A percentile compares a stretch with the other conserved stretches of the same genome.
phyloP scores from a whole-genome alignment of 2,113 vertebrate species.

The Petaurus breviceps region DNA sequence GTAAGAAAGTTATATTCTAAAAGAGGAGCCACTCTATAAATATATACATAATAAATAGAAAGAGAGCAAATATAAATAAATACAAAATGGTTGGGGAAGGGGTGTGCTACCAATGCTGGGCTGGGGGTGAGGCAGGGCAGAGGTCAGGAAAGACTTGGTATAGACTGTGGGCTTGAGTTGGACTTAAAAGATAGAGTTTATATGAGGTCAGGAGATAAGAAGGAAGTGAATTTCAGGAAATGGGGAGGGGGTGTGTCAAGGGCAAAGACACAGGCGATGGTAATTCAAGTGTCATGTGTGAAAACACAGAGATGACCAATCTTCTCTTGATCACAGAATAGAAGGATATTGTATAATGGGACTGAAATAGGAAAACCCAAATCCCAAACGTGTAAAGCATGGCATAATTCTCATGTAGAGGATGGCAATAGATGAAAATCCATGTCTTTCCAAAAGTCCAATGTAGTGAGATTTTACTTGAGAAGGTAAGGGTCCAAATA shows the following conservation, averaged over 20 bases:
- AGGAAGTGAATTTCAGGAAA: not conserved
- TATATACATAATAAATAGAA: not conserved
- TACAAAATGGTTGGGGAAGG: not conserved
- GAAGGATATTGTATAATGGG: not conserved
- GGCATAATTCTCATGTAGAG: not conserved
- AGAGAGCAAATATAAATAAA: not conserved
- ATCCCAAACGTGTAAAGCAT: not conserved
- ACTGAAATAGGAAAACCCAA: not conserved
- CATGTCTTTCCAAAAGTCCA: not conserved
- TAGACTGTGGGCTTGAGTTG: not conserved
- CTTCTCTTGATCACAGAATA: not conserved
- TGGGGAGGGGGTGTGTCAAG: not conserved
- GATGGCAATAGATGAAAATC: not conserved
- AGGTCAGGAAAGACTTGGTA: not conserved
- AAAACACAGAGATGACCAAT: not conserved
- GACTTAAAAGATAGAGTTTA: not conserved
- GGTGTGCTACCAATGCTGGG: not conserved
- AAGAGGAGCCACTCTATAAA: not conserved
- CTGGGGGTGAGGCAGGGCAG: not conserved
- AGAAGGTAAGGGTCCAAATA: not conserved
- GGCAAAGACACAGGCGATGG: not conserved
- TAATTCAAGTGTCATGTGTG: not conserved
- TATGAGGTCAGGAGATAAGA: not conserved
- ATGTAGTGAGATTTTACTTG: not conserved
- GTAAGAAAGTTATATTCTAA: not conserved